Evolutionary conservation across 2,888 invertebrate genomes (phyloP).

Genomic region (Idaea dimidiata): DNA sequence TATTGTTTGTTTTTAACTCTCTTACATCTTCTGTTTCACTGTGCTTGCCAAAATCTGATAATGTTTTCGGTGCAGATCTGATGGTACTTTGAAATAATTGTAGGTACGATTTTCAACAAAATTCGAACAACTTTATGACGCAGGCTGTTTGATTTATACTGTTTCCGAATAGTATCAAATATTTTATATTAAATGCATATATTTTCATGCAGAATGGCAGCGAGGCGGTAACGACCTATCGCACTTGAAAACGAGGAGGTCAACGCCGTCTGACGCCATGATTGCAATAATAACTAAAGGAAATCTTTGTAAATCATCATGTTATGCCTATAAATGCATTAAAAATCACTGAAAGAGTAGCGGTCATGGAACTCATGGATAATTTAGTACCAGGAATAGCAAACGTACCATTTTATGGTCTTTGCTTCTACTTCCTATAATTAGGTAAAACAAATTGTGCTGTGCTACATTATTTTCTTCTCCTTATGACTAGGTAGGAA

Average conservation of each 20-base stretch:
- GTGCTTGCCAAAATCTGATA: too few relatives aligned
- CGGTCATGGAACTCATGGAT: too few relatives aligned
- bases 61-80: neutral
- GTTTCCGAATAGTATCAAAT: conserved; percentile 16
- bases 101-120: neutral
- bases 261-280: conserved; percentile 64
- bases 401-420: too few relatives aligned
- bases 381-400: too few relatives aligned
- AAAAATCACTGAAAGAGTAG: neutral
- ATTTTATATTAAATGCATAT: conserved; percentile 25
- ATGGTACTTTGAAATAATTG: neutral
- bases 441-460: too few relatives aligned
- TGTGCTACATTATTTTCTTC: too few relatives aligned
- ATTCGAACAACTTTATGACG: conserved; percentile 10
- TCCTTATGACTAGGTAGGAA: too few relatives aligned
- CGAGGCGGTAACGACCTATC: conserved; percentile 56
- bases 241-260: conserved; percentile 69
- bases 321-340: neutral
- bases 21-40: too few relatives aligned
- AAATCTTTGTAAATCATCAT: conserved; percentile 11
- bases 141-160: conserved; percentile 16
- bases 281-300: conserved; percentile 57
- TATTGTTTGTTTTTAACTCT: too few relatives aligned
- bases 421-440: too few relatives aligned
- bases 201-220: conserved; percentile 36